A percentile compares a stretch with the other conserved stretches of the same genome.
Evolutionary conservation across 2,888 invertebrate species (phyloP).

Genomic region (Tuberolachnus salignus): DNA sequence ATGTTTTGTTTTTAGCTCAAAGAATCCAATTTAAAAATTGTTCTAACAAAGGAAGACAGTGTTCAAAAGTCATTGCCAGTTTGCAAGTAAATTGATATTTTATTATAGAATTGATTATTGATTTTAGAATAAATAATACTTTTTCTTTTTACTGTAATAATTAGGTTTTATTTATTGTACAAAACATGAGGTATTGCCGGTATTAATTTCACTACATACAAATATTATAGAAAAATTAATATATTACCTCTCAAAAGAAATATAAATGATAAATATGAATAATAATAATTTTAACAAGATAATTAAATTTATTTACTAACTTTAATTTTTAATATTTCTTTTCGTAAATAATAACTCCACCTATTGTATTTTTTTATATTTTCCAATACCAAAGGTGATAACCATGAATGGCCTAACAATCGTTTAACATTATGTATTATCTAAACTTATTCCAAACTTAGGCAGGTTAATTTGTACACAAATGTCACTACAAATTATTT

Average conservation of each 20-base stretch:
- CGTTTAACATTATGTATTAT: not conserved
- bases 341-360: not conserved
- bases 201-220: no score
- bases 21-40: slow-evolving; percentile 73
- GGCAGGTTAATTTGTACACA: not conserved
- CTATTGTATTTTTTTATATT: not conserved
- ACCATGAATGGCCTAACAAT: no score
- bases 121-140: no score
- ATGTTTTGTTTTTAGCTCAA: slow-evolving; percentile 69
- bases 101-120: slow-evolving; percentile 49
- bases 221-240: no score
- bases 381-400: not conserved
- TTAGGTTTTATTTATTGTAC: no score
- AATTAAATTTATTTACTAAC: no score
- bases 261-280: no score
- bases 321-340: not conserved
- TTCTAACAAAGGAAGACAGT: slow-evolving; percentile 69
- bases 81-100: slow-evolving; percentile 57
- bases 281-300: not conserved
- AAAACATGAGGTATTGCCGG: no score
- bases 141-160: no score
- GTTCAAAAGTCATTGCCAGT: slow-evolving; percentile 32
- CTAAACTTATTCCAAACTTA: not conserved
- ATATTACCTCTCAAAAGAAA: no score
- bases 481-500: not conserved